Conservation (phyloP, 2,888 invertebrate genomes). For the Chymomyza fuscimana region DNA sequence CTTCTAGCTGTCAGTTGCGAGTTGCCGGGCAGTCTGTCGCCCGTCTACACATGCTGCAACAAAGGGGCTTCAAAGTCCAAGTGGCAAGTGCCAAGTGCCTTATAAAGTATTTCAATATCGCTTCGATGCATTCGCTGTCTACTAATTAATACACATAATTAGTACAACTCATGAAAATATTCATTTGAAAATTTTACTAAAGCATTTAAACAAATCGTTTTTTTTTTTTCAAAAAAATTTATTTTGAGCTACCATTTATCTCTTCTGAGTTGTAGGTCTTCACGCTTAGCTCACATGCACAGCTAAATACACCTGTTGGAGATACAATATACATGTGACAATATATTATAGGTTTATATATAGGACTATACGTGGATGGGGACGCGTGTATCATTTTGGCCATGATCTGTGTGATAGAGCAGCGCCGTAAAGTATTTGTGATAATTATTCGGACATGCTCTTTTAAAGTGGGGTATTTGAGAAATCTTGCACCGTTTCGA, state of each 20-base stretch:
- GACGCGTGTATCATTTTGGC: conserved; percentile 43
- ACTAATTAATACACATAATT: background rate
- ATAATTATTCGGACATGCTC: conserved; percentile 30
- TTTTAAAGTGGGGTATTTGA: background rate
- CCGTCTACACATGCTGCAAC: conserved; percentile 19
- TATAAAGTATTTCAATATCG: conserved; percentile 26
- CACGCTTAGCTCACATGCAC: conserved; percentile 55
- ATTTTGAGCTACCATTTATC: conserved; percentile 36
- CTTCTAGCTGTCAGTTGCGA: background rate
- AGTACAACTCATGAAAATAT: background rate
- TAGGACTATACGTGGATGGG: conserved; percentile 2
- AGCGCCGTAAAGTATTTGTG: conserved; percentile 28
- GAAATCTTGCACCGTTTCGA: background rate
- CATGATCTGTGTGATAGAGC: conserved; percentile 36
- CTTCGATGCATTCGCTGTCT: conserved; percentile 20
- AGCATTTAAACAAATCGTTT: background rate
- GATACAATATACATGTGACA: background rate
- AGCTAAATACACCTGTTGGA: background rate
- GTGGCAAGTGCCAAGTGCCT: conserved; percentile 27
- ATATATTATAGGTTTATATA: background rate
- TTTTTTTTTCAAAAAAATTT: background rate
- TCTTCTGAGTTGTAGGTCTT: conserved; percentile 32
- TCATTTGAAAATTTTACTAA: background rate
- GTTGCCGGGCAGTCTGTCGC: conserved; percentile 37
- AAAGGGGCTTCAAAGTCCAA: conserved; percentile 32